phyloP scores from a whole-genome alignment of 2,888 invertebrate species.

The Ectobius pallidus region DNA sequence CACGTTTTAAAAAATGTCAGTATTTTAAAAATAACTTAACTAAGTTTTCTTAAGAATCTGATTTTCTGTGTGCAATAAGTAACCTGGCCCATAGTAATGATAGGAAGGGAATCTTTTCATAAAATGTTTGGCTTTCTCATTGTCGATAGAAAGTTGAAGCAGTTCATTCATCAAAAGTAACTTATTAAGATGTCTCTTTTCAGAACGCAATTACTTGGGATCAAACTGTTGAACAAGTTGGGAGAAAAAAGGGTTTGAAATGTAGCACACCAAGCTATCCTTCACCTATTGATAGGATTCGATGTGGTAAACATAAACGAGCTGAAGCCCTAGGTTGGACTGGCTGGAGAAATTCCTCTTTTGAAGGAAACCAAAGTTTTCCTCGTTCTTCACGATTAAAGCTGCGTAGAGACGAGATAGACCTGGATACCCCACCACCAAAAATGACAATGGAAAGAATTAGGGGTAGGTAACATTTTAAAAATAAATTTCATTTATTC shows the following conservation, averaged over 20 bases:
- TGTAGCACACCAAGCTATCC: conserved; percentile 28
- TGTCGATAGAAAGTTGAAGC: too few relatives aligned
- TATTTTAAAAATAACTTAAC: too few relatives aligned
- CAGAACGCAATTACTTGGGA: conserved; percentile 6
- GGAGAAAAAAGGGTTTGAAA: conserved; percentile 4
- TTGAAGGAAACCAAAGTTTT: conserved; percentile 69
- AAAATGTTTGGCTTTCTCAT: too few relatives aligned
- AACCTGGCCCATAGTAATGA: too few relatives aligned
- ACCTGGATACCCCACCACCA: conserved; percentile 54
- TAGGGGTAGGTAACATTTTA: conserved; percentile 58
- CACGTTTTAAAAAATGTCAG: too few relatives aligned
- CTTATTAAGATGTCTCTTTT: not conserved
- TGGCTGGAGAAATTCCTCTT: conserved; percentile 52
- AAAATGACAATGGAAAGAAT: conserved; percentile 59
- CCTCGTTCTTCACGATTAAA: conserved; percentile 51
- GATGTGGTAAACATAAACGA: conserved; percentile 36
- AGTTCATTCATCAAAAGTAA: too few relatives aligned
- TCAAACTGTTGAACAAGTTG: not conserved
- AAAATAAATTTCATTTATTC: too few relatives aligned
- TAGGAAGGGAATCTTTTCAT: too few relatives aligned
- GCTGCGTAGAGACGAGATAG: conserved; percentile 56
- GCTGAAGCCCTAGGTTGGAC: conserved; percentile 37
- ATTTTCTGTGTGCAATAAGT: too few relatives aligned
- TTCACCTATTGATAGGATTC: conserved; percentile 34
- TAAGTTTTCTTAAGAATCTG: too few relatives aligned